Percentiles rank a stretch among this genome's conserved stretches.
Conservation (phyloP, 1,140 invertebrate species). For the Sycobia sp. region DNA sequence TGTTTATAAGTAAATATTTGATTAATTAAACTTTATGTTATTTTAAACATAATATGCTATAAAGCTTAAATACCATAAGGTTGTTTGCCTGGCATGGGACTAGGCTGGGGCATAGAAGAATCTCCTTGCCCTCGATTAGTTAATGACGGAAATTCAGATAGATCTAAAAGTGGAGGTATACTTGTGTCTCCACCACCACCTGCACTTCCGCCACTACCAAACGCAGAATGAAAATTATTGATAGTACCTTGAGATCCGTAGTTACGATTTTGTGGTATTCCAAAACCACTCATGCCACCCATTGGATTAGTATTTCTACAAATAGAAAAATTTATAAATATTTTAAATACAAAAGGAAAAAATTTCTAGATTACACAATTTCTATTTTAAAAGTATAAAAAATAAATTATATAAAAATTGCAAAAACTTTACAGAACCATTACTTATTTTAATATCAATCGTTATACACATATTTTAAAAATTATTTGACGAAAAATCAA, state of each 20-base stretch:
- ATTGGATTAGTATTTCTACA: slow-evolving; percentile 67
- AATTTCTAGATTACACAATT: no score
- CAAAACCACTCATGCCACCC: slow-evolving; percentile 68
- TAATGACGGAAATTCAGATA: slow-evolving; percentile 88
- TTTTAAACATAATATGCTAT: not conserved
- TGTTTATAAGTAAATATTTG: no score
- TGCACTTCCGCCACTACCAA: slow-evolving; percentile 66
- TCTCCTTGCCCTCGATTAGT: slow-evolving; percentile 80
- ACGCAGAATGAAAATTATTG: slow-evolving; percentile 78
- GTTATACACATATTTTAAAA: no score
- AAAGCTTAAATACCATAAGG: slow-evolving; percentile 72
- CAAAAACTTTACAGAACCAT: no score
- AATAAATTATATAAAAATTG: no score
- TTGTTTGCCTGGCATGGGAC: slow-evolving; percentile 82
- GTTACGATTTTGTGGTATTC: slow-evolving; percentile 69
- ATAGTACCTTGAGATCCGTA: slow-evolving; percentile 71
- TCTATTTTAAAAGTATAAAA: no score
- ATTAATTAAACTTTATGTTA: no score
- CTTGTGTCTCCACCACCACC: slow-evolving; percentile 70
- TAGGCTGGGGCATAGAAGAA: slow-evolving; percentile 77
- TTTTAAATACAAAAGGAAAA: not conserved
- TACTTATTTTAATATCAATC: no score
- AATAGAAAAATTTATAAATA: slow-evolving; percentile 11
- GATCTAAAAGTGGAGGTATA: slow-evolving; percentile 82
- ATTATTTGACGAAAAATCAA: no score